Percentiles rank a stretch among this genome's conserved stretches.
These are phyloP conservation scores for Rhagonycha lutea DNA, from an alignment of 2,888 invertebrate genomes.

Conservation along the genomic window DNA sequence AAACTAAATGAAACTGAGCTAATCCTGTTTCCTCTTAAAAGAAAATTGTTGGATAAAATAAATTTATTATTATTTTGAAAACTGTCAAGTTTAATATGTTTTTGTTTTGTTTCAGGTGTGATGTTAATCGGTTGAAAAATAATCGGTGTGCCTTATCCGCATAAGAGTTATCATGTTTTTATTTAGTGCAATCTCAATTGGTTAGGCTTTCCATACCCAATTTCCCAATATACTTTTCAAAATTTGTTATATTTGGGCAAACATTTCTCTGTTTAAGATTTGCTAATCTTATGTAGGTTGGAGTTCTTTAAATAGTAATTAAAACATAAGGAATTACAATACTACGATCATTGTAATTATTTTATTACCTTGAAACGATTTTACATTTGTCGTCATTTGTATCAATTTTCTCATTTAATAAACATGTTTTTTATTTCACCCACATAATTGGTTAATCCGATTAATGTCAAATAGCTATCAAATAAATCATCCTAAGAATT, in stretches of 20 bases:
- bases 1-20: neutral
- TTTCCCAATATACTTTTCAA: neutral
- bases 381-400: neutral
- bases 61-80: too few species aligned
- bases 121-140: neutral
- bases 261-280: neutral
- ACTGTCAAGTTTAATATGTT: neutral
- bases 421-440: neutral
- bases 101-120: neutral
- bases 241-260: neutral
- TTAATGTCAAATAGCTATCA: neutral
- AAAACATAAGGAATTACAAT: neutral
- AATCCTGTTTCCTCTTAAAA: neutral
- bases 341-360: neutral
- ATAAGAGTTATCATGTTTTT: neutral
- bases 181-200: neutral
- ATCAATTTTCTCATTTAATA: neutral
- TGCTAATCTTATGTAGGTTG: neutral
- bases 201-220: neutral
- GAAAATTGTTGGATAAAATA: too few species aligned
- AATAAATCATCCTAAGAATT: neutral
- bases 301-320: neutral
- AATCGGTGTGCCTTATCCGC: neutral
- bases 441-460: neutral
- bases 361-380: conserved; percentile 6